Evolutionary conservation across 2,888 invertebrate genomes (phyloP), one percentile per base, ranked within the genome.

Genomic region (Drosophila prostipennis): DNA sequence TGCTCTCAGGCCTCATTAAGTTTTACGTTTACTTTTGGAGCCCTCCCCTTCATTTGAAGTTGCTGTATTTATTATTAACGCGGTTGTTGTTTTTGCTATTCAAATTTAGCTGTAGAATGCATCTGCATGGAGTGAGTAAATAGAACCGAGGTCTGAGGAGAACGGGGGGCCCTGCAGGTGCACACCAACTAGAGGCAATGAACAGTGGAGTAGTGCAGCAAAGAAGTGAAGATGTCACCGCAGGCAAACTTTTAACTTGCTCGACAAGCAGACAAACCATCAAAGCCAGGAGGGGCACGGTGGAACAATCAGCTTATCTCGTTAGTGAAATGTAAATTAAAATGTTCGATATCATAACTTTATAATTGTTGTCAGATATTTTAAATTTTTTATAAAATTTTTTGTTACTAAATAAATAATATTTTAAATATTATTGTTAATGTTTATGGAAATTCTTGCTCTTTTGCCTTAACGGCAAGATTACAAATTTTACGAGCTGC

Each of bases 21-120:
- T 86, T 82, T 86, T 75, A 68, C 63, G 72, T 79, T 72, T 89
- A 87, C 77, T 61, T 74, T 65, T 43, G 57, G 61, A 67, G 26
- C 43, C 2, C 14, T 19, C 11, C 32, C 64, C 67, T 26, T 59
- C 65, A 52, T 57, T 56, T 60, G 48, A 19, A 71, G 61, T 65
- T 79, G 68, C 76, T 70, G 64, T 57, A 67, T 68, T 65, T 65
- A 65, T 65, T 65, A 65, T 65, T 65, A 65, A 53, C 69, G 65
- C 65, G 32, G 16, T 56, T 59, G 68, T 72, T 67, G 48, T 72
- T 74, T 75, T 79, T 79, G 78, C 74, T 80, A 80, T 81, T 85
- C 82, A 85, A 87, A 85, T 81, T 76, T 64, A 86, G 65, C 88
- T 70, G 75, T 71, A 75, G 78, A 79, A 87, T 79, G 72, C 72